phyloP scores from a whole-genome alignment of 1,140 invertebrate genomes.

The Zaprionus nigranus region DNA sequence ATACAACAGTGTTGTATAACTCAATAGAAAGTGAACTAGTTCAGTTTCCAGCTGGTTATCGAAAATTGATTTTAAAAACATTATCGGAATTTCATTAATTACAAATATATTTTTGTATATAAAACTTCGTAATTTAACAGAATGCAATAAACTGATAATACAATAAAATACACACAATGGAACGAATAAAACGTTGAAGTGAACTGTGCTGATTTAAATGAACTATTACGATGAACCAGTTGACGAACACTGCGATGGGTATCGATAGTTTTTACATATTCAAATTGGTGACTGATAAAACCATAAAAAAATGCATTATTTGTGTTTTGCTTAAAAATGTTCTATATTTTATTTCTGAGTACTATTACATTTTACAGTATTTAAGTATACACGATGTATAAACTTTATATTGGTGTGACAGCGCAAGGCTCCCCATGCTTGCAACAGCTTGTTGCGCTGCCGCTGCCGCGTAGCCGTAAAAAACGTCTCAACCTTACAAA shows the following conservation, averaged over 20 bases:
- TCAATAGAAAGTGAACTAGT: slow-evolving; percentile 15
- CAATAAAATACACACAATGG: background rate
- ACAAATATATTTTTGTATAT: background rate
- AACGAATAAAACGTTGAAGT: background rate
- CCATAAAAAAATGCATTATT: background rate
- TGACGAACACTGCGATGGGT: background rate
- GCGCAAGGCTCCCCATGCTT: no score
- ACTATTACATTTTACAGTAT: background rate
- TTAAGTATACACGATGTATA: background rate
- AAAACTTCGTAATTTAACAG: background rate
- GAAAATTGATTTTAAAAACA: background rate
- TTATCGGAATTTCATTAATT: background rate
- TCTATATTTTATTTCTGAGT: background rate
- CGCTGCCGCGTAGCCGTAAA: slow-evolving; percentile 14
- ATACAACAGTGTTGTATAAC: slow-evolving; percentile 18
- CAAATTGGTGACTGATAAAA: background rate
- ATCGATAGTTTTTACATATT: slow-evolving; percentile 12
- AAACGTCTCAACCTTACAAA: background rate
- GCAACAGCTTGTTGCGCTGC: slow-evolving; percentile 33
- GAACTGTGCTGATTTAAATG: background rate
- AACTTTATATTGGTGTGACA: background rate
- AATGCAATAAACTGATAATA: background rate
- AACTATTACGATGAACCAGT: background rate
- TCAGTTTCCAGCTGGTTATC: background rate
- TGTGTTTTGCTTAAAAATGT: background rate